Evolutionary conservation across 2,888 invertebrate species (phyloP), one percentile per base, ranked within the genome.

Genomic region (Apamea monoglypha): DNA sequence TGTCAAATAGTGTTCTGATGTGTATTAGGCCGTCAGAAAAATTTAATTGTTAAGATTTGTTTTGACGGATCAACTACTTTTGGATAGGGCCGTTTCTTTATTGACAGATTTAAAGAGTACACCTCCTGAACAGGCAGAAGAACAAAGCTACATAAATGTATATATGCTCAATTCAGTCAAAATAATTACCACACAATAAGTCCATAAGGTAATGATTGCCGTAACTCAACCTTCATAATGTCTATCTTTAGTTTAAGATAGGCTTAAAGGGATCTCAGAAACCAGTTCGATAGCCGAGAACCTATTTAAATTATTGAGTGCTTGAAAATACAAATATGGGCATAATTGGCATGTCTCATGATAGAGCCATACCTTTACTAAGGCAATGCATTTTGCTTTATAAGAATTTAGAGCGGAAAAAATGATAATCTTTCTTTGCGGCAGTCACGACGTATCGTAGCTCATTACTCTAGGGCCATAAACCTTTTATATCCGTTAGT

Each of bases 391-490:
- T 73, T 85, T 74, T 76, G 74, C 78, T 74, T 77, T 67, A 36
- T 47, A 84, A 73, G 25, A 72, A 85, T 76, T 66, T 74, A 74
- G 70, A 59, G 8, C 73, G 50, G 18, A 74, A 79, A 76, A 74
- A 68, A n/a, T 21, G 64, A 77, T 83, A 82, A 83, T 85, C 75
- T 79, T 79, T 82, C 64, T 69, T 68, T 75, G 36, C 25, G 29
- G 61, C 68, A 53, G 69, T 80, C 75, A 86, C 80, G 83, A 47
- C 32, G 66, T 74, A 29, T 72, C 64, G 66, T 78, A 83, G 56
- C 86, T 85, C 81, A 87, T 92, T 91, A 90, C 88, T 87, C 88
- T 83, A 94, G 94, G 93, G 94, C 94, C 94, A 93, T 95, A 95
- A 95, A 95, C 94, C 93, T 93, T 93, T 92, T 89, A 93, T 92